Evolutionary conservation across 2,888 invertebrate genomes (phyloP), one percentile per base, ranked within the genome.

Genomic region (Oeneis ivallda): DNA sequence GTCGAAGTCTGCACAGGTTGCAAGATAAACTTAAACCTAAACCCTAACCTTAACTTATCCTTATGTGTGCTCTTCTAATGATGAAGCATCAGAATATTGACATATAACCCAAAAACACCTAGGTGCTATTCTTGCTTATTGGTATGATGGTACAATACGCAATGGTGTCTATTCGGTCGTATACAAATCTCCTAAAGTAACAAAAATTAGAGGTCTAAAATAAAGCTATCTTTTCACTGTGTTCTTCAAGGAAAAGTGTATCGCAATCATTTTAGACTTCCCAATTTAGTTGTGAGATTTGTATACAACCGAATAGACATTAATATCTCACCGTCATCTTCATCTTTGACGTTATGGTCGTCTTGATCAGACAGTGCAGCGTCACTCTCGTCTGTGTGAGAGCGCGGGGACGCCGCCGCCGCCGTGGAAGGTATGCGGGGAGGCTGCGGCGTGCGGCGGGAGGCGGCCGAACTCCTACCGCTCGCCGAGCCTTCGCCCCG

Each of bases 341-440:
- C 95, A 81, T 97, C 97, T 85, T 96, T 96, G 71, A 96, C 96
- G 77, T 96, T 96, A 72, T 95, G 95, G 72, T 96, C 96, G 74
- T 97, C 96, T 71, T 96, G 96, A 81, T 97, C 97, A 75, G 96
- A 96, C 75, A 96, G 94, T 82, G 96, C 96, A 75, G 97, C 97
- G 80, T 97, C 97, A 81, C 94, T 94, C 66, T 94, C 92, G 78
- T 97, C 97, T 52, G 96, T 95, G 77, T 96, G 96, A 74, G 96
- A 96, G 74, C 96, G 75, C 82, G 94, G 81, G 84, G 94, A 86
- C 83, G 93, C 80, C 88, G 95, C 83, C 90, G 95, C 86, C 86
- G 93, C 78, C 83, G 93, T 79, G 76, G 93, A 85, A 75, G 93
- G 85, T 71, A 91, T 73, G 47, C 90, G 80, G 15, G 91, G 93